Evolutionary conservation across 2,797 vertebrate genomes (phyloP).

Genomic region (Sebastes steindachneri): DNA sequence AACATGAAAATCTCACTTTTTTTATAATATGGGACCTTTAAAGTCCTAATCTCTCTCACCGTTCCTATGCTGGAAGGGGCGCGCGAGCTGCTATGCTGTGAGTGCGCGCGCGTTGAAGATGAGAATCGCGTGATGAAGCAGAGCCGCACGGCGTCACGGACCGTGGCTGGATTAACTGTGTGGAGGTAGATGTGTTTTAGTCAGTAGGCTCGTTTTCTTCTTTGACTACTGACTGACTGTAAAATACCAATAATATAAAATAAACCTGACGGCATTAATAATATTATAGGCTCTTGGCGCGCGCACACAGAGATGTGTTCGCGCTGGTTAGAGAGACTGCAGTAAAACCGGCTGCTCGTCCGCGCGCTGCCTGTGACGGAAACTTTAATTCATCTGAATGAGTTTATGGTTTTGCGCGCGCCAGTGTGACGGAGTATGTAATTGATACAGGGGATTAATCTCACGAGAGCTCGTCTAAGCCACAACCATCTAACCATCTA

Average conservation of each 20-base stretch:
- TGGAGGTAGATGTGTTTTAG: too few species aligned
- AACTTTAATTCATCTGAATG: conserved; percentile 31
- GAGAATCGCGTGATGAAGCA: neutral
- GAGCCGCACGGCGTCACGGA: neutral
- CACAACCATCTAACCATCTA: neutral
- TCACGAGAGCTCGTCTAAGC: neutral
- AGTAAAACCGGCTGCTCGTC: conserved; percentile 3
- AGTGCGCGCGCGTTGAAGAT: too few species aligned
- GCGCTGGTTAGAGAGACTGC: conserved; percentile 4
- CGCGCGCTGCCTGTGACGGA: neutral
- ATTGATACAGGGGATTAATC: conserved; percentile 4
- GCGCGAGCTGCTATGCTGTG: too few species aligned
- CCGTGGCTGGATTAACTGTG: neutral
- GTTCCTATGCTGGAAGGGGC: too few species aligned
- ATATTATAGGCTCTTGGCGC: neutral
- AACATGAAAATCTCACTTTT: too few species aligned
- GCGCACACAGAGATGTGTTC: neutral
- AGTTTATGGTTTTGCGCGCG: conserved; percentile 8
- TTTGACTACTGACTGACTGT: too few species aligned
- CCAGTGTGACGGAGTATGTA: neutral
- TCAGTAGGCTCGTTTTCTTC: too few species aligned
- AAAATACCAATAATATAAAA: too few species aligned
- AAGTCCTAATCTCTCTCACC: too few species aligned
- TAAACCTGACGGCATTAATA: too few species aligned
- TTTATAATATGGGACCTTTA: too few species aligned